Percentiles rank a stretch among this genome's conserved stretches.
Conservation (phyloP, 2,888 invertebrate genomes). For the Celastrina argiolus region DNA sequence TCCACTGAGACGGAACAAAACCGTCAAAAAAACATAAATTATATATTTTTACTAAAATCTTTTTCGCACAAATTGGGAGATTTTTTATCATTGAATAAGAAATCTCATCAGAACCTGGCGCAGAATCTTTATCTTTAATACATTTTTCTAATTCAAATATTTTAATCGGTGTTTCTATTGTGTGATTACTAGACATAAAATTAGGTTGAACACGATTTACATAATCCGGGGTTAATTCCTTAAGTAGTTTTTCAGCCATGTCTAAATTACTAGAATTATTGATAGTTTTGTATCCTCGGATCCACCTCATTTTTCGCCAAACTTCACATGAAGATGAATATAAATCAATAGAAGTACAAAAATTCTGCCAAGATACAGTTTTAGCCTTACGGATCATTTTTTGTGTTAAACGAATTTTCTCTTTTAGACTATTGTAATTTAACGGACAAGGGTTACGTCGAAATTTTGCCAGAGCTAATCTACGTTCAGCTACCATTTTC, state of each 20-base stretch:
- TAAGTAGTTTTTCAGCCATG: not conserved
- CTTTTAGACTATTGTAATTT: constrained; percentile 8
- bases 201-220: not conserved
- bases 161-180: constrained; percentile 11
- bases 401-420: not conserved
- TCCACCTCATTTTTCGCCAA: constrained; percentile 23
- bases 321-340: not conserved
- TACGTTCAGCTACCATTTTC: constrained; percentile 20
- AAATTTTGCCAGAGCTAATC: constrained; percentile 15
- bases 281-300: constrained; percentile 3
- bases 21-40: too few relatives aligned
- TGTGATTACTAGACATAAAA: not conserved
- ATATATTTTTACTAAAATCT: not conserved
- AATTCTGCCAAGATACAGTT: constrained; percentile 12
- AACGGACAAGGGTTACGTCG: constrained; percentile 12
- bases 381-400: constrained; percentile 14
- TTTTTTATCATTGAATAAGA: constrained; percentile 26
- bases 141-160: constrained; percentile 21
- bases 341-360: constrained; percentile 19
- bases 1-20: constrained; percentile 26
- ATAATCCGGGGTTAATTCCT: constrained; percentile 1
- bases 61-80: constrained; percentile 24
- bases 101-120: constrained; percentile 24
- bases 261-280: not conserved
- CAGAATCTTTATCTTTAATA: constrained; percentile 23